A percentile compares a stretch with the other conserved stretches of the same genome.
Conservation (phyloP, 2,888 invertebrate genomes). For the Drepanosiphum platanoidis region DNA sequence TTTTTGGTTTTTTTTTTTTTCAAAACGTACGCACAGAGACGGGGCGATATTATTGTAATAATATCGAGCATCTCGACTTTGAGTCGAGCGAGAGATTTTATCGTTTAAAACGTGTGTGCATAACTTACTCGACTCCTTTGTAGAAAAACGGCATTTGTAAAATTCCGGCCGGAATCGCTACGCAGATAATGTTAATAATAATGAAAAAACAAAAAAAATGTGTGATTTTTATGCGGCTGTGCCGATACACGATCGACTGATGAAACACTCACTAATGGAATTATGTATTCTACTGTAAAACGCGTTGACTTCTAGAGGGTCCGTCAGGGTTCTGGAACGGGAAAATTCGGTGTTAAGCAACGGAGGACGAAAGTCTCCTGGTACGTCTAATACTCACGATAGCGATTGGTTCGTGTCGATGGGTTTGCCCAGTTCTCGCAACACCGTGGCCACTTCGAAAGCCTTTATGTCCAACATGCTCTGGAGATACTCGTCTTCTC, state of each 20-base stretch:
- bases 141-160: conserved; percentile 65
- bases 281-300: conserved; percentile 65
- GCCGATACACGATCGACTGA: neutral
- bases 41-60: too few relatives aligned
- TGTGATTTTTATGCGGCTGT: too few relatives aligned
- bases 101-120: neutral
- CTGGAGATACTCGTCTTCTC: conserved; percentile 64
- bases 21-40: too few relatives aligned
- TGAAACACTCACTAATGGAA: conserved; percentile 64
- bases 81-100: neutral
- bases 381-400: conserved; percentile 8
- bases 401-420: neutral
- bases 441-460: conserved; percentile 63
- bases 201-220: conserved; percentile 60
- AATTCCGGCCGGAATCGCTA: conserved; percentile 65
- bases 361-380: neutral
- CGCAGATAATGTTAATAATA: neutral
- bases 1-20: too few relatives aligned
- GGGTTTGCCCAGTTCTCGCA: conserved; percentile 63
- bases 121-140: conserved; percentile 65
- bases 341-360: neutral
- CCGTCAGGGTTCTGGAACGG: conserved; percentile 64
- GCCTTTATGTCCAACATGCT: conserved; percentile 64
- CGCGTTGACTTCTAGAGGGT: conserved; percentile 66
- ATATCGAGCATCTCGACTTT: too few relatives aligned